Evolutionary conservation across 2,797 vertebrate species (phyloP), one percentile per base, ranked within the genome.

Genomic region (Botia almorhae): DNA sequence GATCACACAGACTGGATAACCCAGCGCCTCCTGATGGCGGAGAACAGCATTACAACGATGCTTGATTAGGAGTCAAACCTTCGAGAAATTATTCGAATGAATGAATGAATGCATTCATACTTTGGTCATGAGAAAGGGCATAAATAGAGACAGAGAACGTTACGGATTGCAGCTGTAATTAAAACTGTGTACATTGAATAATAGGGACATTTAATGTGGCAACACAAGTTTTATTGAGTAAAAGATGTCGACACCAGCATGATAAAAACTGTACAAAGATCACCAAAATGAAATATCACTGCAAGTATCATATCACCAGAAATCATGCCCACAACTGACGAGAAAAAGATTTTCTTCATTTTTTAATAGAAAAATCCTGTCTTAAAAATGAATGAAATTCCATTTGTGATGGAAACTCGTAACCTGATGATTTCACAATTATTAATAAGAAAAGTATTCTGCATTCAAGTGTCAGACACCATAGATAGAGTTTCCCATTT

Each of bases 211-310:
- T 53, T 26, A 36, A 46, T 82, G 65, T 86, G 95, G 96, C 95
- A 97, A 98, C 96, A 96, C 96, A 94, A 94, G 91, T 91, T 96
- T 96, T 98, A 98, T 98, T 98, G 96, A 98, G 96, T 97, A 96
- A 97, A 96, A 97, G 96, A 97, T 98, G 96, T 96, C 95, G 96
- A 98, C 97, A 98, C 95, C 96, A 97, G 97, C 97, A 97, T 97
- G 96, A 98, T 95, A 97, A 96, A 98, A 96, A 97, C 95, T 95
- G 95, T 98, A 99, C 96, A 98, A 98, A 98, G 94, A 96, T 96
- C 97, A 99, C 97, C 93, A 97, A 98, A 96, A 97, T 96, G 92
- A 98, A 96, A 95, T 95, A 94, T 96, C 96, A 98, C 96, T 95
- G 96, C 94, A 96, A 97, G 95, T 94, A 96, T 96, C 95, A 96